These are phyloP conservation scores for Ascaphus truei DNA, from an alignment of 2,113 vertebrate genomes.

Conservation along the genomic window DNA sequence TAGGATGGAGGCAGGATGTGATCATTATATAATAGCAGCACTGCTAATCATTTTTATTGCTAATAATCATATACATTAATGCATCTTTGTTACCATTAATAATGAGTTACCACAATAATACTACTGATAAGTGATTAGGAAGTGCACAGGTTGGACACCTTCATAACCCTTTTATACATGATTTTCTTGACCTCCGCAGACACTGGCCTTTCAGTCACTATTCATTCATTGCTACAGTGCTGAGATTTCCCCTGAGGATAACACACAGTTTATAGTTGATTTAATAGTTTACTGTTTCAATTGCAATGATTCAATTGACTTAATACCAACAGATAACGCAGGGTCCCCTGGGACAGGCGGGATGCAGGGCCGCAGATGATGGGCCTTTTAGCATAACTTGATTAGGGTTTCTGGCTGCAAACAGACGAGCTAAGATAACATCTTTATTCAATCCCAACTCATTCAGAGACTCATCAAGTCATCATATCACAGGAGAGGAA, in stretches of 20 bases:
- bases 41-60: too few relatives aligned
- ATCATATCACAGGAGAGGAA: background rate
- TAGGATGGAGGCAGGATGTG: too few relatives aligned
- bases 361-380: slow-evolving; percentile 2
- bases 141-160: too few relatives aligned
- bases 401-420: background rate
- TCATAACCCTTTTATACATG: too few relatives aligned
- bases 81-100: too few relatives aligned
- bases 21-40: too few relatives aligned
- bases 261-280: background rate
- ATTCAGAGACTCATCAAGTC: background rate
- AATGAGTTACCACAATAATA: too few relatives aligned
- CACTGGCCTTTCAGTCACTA: too few relatives aligned
- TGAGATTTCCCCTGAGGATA: background rate
- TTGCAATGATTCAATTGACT: slow-evolving; percentile 26
- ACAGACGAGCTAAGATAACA: background rate
- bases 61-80: too few relatives aligned
- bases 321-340: background rate
- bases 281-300: slow-evolving; percentile 20
- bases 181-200: too few relatives aligned
- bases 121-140: too few relatives aligned
- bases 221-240: background rate
- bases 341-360: background rate
- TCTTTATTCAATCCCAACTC: background rate
- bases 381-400: background rate